Percentiles rank a stretch among this genome's conserved stretches.
phyloP scores from a whole-genome alignment of 2,888 invertebrate species.

The Euzophera pinguis region DNA sequence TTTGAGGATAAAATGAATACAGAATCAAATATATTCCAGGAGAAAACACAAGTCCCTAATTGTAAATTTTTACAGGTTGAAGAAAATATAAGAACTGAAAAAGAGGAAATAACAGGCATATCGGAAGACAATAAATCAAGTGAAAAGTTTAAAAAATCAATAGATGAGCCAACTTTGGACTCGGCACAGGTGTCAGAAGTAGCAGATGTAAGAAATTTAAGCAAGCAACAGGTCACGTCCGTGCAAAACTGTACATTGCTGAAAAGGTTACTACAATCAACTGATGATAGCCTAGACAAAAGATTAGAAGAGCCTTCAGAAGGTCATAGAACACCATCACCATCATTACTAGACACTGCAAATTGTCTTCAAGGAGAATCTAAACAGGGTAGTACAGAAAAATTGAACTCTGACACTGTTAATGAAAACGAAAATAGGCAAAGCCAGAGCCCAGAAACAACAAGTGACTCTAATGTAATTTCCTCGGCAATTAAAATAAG shows the following conservation, averaged over 20 bases:
- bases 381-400: conserved; percentile 26
- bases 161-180: neutral
- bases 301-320: conserved; percentile 33
- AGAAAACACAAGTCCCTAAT: conserved; percentile 2
- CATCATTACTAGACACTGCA: conserved; percentile 22
- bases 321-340: conserved; percentile 33
- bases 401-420: conserved; percentile 28
- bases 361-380: conserved; percentile 29
- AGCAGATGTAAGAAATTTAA: conserved; percentile 17
- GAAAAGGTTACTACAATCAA: conserved; percentile 65
- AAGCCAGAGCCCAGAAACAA: conserved; percentile 30
- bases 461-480: conserved; percentile 34
- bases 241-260: conserved; percentile 66
- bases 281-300: conserved; percentile 47
- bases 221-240: conserved; percentile 34
- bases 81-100: neutral
- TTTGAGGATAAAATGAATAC: neutral
- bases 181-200: neutral
- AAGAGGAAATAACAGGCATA: neutral
- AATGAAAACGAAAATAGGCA: conserved; percentile 26
- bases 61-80: neutral
- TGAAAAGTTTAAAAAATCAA: neutral
- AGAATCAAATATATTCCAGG: neutral
- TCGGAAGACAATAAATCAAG: neutral
- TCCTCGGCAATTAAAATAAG: conserved; percentile 31